Percentiles rank a stretch among this genome's conserved stretches.
phyloP scores from a whole-genome alignment of 92 coral and sea anemone genomes.

The Zoanthus gigantus region DNA sequence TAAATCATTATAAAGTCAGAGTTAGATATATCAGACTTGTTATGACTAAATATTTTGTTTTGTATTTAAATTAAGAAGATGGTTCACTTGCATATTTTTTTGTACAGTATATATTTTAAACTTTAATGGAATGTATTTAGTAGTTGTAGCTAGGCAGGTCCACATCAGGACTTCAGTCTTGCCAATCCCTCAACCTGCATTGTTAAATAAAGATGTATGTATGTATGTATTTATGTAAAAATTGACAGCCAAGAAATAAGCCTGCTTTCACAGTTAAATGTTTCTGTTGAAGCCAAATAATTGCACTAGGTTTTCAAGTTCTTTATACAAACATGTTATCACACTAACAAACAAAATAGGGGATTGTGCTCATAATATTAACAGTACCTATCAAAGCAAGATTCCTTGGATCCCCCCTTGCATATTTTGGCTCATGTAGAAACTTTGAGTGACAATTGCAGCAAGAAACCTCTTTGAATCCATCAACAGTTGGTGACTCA shows the following conservation, averaged over 20 bases:
- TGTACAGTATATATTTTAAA: slow-evolving; percentile 10
- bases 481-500: slow-evolving; percentile 46
- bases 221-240: slow-evolving; percentile 3
- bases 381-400: slow-evolving; percentile 68
- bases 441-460: slow-evolving; percentile 64
- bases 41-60: slow-evolving; percentile 10
- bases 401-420: slow-evolving; percentile 74
- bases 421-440: slow-evolving; percentile 62
- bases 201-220: slow-evolving; percentile 11
- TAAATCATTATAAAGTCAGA: slow-evolving; percentile 11
- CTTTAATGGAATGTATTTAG: slow-evolving; percentile 12
- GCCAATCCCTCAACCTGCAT: slow-evolving; percentile 16
- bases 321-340: slow-evolving; percentile 12
- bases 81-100: slow-evolving; percentile 12
- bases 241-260: slow-evolving; percentile 13
- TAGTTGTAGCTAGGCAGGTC: slow-evolving; percentile 15
- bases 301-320: slow-evolving; percentile 13
- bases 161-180: slow-evolving; percentile 14
- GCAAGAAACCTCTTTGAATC: slow-evolving; percentile 65
- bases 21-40: slow-evolving; percentile 12
- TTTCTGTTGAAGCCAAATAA: slow-evolving; percentile 2
- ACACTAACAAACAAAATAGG: slow-evolving; percentile 12
- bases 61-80: slow-evolving; percentile 10
- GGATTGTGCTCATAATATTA: slow-evolving; percentile 16
- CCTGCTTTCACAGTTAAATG: slow-evolving; percentile 14